These are phyloP conservation scores for Salvelinus sp. DNA, from an alignment of 2,113 vertebrate genomes.

Conservation along the genomic window DNA sequence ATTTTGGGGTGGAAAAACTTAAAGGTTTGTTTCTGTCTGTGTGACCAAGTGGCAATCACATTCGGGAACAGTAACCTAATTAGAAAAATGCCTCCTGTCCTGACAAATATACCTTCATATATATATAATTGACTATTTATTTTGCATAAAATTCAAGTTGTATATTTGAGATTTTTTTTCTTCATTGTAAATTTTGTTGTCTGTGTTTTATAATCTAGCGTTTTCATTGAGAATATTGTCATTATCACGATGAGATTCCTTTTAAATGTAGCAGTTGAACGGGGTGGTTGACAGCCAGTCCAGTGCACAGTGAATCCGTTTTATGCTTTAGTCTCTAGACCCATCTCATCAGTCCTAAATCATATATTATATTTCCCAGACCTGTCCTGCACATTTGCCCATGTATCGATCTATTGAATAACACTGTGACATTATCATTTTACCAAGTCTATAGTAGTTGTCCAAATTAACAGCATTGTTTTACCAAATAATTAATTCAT, in stretches of 20 bases:
- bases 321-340: neutral
- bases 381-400: neutral
- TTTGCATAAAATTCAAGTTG: constrained; percentile 35
- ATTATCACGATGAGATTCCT: neutral
- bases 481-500: no score
- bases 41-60: constrained; percentile 18
- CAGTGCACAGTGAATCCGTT: neutral
- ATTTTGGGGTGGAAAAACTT: neutral
- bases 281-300: neutral
- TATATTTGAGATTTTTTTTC: constrained; percentile 17
- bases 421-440: constrained; percentile 28
- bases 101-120: constrained; percentile 46
- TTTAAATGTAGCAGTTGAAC: neutral
- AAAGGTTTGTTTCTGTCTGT: constrained; percentile 3
- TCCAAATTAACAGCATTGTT: neutral
- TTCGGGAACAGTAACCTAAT: constrained; percentile 53
- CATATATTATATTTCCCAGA: neutral
- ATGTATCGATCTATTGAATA: neutral
- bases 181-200: neutral
- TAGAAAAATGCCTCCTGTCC: constrained; percentile 37
- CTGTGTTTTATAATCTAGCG: neutral
- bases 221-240: neutral
- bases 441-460: neutral
- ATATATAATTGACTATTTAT: constrained; percentile 43
- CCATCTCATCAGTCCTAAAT: neutral